Conservation (phyloP, 2,888 invertebrate genomes). For the Thymelicus sylvestris region DNA sequence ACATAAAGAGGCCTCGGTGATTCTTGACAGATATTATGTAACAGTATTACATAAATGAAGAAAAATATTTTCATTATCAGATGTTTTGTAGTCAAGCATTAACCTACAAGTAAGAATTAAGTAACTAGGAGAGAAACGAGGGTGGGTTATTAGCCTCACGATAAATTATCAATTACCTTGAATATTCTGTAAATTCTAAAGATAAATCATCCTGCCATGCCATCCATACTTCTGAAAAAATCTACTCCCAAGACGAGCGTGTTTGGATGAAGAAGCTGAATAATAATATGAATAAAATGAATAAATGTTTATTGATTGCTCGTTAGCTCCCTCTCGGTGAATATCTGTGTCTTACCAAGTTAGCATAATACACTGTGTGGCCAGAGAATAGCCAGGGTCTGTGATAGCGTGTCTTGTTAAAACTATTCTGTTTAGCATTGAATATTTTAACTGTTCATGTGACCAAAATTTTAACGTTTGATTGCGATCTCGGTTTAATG, state of each 20-base stretch:
- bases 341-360: constrained; percentile 20
- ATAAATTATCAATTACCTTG: too few species aligned
- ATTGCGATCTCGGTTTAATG: constrained; percentile 5
- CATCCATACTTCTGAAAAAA: too few species aligned
- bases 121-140: too few species aligned
- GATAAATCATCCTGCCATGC: too few species aligned
- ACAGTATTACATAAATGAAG: too few species aligned
- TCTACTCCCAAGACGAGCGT: neutral
- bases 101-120: too few species aligned
- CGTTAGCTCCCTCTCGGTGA: constrained; percentile 14
- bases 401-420: constrained; percentile 2
- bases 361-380: neutral
- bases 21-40: neutral
- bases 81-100: too few species aligned
- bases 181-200: too few species aligned
- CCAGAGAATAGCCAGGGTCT: neutral
- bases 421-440: constrained; percentile 14
- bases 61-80: too few species aligned
- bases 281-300: constrained; percentile 8
- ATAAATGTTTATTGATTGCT: constrained; percentile 28
- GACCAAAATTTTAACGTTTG: constrained; percentile 15
- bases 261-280: constrained; percentile 1
- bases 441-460: constrained; percentile 22
- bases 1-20: constrained; percentile 6
- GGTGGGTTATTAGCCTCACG: too few species aligned